Evolutionary conservation across 1,140 invertebrate genomes (phyloP), one percentile per base, ranked within the genome.

Genomic region (Caenorhabditis remanei): DNA sequence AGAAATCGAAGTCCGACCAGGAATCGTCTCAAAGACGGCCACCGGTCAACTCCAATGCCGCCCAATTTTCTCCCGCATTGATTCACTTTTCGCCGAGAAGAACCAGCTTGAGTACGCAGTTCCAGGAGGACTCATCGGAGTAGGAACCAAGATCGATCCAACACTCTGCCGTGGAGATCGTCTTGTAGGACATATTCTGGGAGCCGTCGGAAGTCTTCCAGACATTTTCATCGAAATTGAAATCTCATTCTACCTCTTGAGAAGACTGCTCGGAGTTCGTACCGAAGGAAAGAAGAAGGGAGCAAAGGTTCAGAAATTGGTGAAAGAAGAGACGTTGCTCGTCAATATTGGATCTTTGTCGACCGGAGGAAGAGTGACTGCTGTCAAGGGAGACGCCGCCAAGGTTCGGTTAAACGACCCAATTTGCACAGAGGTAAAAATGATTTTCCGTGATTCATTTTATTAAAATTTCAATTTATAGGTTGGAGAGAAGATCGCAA

Each of bases 271-370:
- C 3, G 98, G 98, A 65, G 98, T 99, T 0, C 95, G 97, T 93
- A 99, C 97, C 0, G 98, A 99, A 93, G 98, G 97, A 19, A 98
- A 99, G 91, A 99, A 99, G 93, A 99, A 99, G 93, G 98, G 96
- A 43, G 98, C 98, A 2, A 92, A 96, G 95, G 86, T 87, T 63
- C 95, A 97, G 93, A 97, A 97, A 92, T 93, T 98, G 86, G 94
- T 96, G 5, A 97, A 95, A 92, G 95, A 95, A 90, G 97, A 98
- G 94, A 95, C 98, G 50, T 93, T 99, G 46, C 95, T 99, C 93
- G 97, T 99, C 0, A 99, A 99, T 93, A 99, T 99, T 93, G 98
- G 98, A 11, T 99, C 98, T 0, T 93, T 99, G 67, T 99, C 98
- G 88, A 99, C 98, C 40, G 98, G 98, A 67, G 98, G 98, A 6